These are phyloP conservation scores for Trichoplusia ni DNA, from an alignment of 1,140 invertebrate genomes.

Conservation along the genomic window DNA sequence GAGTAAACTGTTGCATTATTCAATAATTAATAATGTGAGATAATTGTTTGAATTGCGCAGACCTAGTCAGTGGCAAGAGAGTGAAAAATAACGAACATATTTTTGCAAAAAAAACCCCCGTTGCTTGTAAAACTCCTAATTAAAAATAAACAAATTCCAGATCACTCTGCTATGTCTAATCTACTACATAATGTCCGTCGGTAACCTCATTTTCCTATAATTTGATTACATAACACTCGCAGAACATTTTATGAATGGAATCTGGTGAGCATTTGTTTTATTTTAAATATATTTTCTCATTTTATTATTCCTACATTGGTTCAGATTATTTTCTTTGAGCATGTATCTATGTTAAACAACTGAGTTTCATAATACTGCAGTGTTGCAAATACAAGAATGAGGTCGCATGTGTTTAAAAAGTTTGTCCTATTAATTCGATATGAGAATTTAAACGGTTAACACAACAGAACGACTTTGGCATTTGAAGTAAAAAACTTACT, in stretches of 20 bases:
- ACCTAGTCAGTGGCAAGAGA: too few species aligned
- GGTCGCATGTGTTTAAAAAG: constrained; percentile 34
- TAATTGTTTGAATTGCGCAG: too few species aligned
- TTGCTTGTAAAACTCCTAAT: not conserved
- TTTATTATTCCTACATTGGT: constrained; percentile 49
- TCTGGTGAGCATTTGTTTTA: constrained; percentile 46
- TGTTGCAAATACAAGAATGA: constrained; percentile 24
- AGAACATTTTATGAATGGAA: constrained; percentile 55
- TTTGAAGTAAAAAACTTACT: too few species aligned
- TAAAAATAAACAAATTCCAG: constrained; percentile 33
- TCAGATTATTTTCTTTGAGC: constrained; percentile 39
- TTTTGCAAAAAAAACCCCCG: too few species aligned
- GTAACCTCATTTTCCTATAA: constrained; percentile 44
- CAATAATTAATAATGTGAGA: too few species aligned
- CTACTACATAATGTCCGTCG: constrained; percentile 38
- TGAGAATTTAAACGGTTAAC: constrained; percentile 22
- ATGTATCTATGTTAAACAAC: constrained; percentile 39
- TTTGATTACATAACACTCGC: constrained; percentile 41
- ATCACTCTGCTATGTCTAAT: constrained; percentile 39
- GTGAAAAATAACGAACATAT: too few species aligned
- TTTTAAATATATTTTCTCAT: constrained; percentile 44
- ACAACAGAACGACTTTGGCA: too few species aligned
- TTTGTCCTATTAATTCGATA: constrained; percentile 32
- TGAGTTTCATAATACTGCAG: constrained; percentile 28
- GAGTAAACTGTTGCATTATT: too few species aligned